Conservation (phyloP, 2,797 vertebrate species). For the Cirrhinus mrigala region DNA sequence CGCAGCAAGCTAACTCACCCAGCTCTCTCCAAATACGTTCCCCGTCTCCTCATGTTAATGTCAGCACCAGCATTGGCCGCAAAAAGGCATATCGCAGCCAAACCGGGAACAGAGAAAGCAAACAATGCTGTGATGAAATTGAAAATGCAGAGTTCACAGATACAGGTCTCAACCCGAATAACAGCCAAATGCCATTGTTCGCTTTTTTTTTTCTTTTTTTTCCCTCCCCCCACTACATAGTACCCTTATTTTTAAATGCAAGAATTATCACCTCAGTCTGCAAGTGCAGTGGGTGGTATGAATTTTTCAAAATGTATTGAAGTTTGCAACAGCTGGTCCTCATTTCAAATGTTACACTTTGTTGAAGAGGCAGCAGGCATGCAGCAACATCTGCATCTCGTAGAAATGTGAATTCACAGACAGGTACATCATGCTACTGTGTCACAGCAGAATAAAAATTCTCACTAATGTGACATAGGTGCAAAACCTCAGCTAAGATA, state of each 20-base stretch:
- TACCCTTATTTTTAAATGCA: conserved; percentile 24
- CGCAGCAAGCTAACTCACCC: conserved; percentile 50
- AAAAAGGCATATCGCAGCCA: conserved; percentile 18
- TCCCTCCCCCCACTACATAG: too few species aligned
- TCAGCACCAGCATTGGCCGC: conserved; percentile 23
- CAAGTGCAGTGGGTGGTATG: not conserved
- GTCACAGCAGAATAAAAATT: conserved; percentile 3
- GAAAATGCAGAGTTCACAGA: conserved; percentile 33
- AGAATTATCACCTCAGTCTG: conserved; percentile 22
- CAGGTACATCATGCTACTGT: conserved; percentile 16
- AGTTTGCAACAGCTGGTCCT: conserved; percentile 52
- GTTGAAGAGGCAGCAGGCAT: conserved; percentile 46
- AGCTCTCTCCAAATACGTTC: conserved; percentile 46
- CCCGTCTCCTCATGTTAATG: conserved; percentile 56
- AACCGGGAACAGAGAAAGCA: conserved; percentile 45
- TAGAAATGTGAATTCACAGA: conserved; percentile 31
- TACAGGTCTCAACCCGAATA: not conserved
- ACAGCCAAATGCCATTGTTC: conserved; percentile 31
- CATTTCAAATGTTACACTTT: conserved; percentile 46
- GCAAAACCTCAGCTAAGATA: not conserved
- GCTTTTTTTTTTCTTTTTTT: not conserved
- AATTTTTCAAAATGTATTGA: conserved; percentile 17
- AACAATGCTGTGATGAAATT: conserved; percentile 48
- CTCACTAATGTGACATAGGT: not conserved
- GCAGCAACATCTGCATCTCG: conserved; percentile 47